Percentiles rank a stretch among this genome's conserved stretches.
phyloP scores from a whole-genome alignment of 2,113 vertebrate genomes.

The Xiphophorus hellerii region DNA sequence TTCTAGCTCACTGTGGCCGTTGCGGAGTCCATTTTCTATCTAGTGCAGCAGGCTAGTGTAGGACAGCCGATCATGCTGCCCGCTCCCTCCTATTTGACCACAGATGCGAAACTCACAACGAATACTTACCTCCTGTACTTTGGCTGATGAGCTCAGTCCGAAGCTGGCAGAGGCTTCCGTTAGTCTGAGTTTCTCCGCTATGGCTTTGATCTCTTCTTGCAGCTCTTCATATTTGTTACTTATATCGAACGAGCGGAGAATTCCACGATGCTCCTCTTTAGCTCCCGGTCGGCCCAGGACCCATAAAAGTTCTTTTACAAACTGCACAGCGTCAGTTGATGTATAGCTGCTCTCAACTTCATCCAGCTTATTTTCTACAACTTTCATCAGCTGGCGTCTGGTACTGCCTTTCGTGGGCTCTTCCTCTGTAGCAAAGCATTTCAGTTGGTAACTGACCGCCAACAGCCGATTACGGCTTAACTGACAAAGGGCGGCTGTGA shows the following conservation, averaged over 20 bases:
- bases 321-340: too few relatives aligned
- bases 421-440: too few relatives aligned
- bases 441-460: too few relatives aligned
- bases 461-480: too few relatives aligned
- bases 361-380: too few relatives aligned
- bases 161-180: background rate
- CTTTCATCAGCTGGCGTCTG: too few relatives aligned
- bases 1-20: slow-evolving; percentile 15
- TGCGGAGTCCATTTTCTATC: background rate
- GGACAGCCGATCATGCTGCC: background rate
- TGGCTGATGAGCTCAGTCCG: background rate
- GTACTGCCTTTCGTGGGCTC: too few relatives aligned
- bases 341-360: too few relatives aligned
- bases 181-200: background rate
- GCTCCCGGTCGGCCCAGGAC: background rate
- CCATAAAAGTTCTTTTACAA: too few relatives aligned
- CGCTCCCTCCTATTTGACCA: background rate
- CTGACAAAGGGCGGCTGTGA: too few relatives aligned
- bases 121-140: background rate
- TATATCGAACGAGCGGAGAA: background rate
- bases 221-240: background rate
- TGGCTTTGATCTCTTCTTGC: background rate
- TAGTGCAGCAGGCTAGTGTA: background rate
- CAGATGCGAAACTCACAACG: background rate
- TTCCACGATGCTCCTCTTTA: background rate